Evolutionary conservation across 2,113 vertebrate genomes (phyloP).

Genomic region (Fregata magnificens): DNA sequence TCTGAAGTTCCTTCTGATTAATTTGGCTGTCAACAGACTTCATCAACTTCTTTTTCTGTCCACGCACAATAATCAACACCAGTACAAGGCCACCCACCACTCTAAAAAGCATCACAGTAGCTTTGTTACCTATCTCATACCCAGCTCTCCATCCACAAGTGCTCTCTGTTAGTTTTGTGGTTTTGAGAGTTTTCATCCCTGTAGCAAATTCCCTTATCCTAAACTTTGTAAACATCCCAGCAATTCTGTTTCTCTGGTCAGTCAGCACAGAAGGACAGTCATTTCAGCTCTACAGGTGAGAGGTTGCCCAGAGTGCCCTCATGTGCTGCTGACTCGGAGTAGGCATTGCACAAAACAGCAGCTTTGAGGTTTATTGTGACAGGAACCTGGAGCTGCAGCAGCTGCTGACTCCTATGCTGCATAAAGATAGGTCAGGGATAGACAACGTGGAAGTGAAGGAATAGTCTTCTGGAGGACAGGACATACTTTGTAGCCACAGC

Average conservation of each 20-base stretch:
- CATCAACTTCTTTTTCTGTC: not conserved
- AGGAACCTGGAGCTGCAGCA: not conserved
- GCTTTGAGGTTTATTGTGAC: not conserved
- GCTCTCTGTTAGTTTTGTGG: not conserved
- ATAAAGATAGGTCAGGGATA: no score
- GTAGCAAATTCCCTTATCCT: not conserved
- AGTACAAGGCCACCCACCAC: not conserved
- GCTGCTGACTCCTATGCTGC: not conserved
- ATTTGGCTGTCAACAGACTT: not conserved
- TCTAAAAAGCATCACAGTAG: not conserved
- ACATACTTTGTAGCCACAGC: not conserved
- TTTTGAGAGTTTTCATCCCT: not conserved
- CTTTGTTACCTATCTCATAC: not conserved
- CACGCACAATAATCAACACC: not conserved
- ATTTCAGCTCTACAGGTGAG: not conserved
- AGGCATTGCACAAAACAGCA: not conserved
- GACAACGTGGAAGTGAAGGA: not conserved
- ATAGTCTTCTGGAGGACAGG: not conserved
- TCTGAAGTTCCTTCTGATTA: not conserved
- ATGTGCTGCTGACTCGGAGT: not conserved
- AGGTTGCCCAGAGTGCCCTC: not conserved
- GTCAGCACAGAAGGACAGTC: not conserved
- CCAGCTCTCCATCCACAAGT: not conserved
- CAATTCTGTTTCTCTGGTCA: not conserved
- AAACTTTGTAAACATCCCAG: not conserved